Evolutionary conservation across 2,888 invertebrate species (phyloP).

Genomic region (Himalopsyche anomala): DNA sequence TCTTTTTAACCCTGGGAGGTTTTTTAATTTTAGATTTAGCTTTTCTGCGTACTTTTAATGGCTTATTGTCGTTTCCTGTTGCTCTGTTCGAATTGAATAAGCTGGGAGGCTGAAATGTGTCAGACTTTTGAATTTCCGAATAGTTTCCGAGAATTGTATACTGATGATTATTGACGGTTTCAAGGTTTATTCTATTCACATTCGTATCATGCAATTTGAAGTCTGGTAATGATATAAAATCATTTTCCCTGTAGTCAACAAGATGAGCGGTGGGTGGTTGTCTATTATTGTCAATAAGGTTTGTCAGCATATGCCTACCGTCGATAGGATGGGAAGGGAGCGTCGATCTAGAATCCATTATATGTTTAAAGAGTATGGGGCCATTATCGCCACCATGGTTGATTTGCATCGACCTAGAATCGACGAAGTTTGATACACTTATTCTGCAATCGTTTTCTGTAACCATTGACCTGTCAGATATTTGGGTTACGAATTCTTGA

Average conservation of each 20-base stretch:
- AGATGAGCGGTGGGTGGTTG: neutral
- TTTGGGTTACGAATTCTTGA: neutral
- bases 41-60: conserved; percentile 10
- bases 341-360: neutral
- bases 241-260: conserved; percentile 13
- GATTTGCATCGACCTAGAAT: neutral
- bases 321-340: neutral
- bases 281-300: neutral
- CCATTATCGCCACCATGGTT: neutral
- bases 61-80: neutral
- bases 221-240: neutral
- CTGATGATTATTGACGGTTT: neutral
- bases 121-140: conserved; percentile 8
- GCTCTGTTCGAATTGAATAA: neutral
- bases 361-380: conserved; percentile 17
- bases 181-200: neutral
- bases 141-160: conserved; percentile 3
- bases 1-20: conserved; percentile 61
- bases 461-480: conserved; percentile 35
- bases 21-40: conserved; percentile 41
- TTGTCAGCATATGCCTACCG: neutral
- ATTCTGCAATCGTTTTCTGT: conserved; percentile 16
- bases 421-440: neutral
- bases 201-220: conserved; percentile 18
- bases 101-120: neutral